Base-by-base conservation (phyloP, 2,888 invertebrate genomes). In the Noctua comes region DNA sequence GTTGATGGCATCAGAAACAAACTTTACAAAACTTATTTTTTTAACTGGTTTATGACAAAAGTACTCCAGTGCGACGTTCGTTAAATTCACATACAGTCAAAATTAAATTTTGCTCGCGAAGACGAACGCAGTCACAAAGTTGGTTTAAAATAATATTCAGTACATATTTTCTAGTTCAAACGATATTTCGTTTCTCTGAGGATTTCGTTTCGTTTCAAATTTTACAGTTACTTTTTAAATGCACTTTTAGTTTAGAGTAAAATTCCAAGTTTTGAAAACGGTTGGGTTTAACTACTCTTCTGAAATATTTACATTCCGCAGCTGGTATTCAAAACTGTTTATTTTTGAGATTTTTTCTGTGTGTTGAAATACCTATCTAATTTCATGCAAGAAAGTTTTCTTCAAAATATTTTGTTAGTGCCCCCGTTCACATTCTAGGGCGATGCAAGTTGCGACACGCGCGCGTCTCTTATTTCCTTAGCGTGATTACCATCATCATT, bases 181-280 rank as follows among this genome's bases (percentile, higher is more conserved):
- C 43, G 21, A 46, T 77, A 68, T 77, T 79, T 43, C 24, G 43
- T 79, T 79, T 18, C 68, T 27, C 36, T 18, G 68, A 79, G 43
- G 7, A 46, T 77, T 31, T 21, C 21, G 18, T 76, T 46, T 10
- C 76, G 31, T 59, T 79, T 54, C 3, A 79, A 79, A 46, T 51
- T 68, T 79, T 77, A 54, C 0, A 2, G 7, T 21, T 24, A 18
- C n/a, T 54, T 10, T 76, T 21, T 46, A 36, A 76, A 76, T 59
- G 21, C 36, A 36, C n/a, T 21, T 66, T 24, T 54, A 21, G 18
- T 43, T 54, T 2, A 4, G 10, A 31, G 13, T 31, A 21, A 51
- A 46, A 48, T 43, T 51, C n/a, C 10, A n/a, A 48, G n/a, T 36
- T 73, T 69, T 2, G 7, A 7, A 4, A 73, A 36, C 36, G 13